Conservation (phyloP, 1,140 invertebrate genomes). For the Lordiphosa stackelbergi region DNA sequence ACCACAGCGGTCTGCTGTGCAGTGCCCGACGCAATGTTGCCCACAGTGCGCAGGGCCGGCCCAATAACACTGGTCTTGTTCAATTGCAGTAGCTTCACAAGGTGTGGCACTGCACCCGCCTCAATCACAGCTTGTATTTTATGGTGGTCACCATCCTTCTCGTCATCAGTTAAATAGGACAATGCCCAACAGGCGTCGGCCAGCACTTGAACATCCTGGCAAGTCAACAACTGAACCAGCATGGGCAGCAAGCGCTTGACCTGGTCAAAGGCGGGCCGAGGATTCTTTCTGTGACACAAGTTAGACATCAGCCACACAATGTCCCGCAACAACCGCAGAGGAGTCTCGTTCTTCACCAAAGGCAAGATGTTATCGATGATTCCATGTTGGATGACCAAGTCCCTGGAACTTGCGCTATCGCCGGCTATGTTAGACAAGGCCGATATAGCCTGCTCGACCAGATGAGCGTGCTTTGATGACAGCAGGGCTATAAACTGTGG, state of each 20-base stretch:
- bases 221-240: slow-evolving; percentile 86
- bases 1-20: slow-evolving; percentile 94
- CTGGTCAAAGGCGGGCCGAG: slow-evolving; percentile 86
- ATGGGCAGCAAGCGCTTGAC: slow-evolving; percentile 89
- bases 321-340: slow-evolving; percentile 78
- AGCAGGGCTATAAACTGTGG: slow-evolving; percentile 73
- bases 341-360: slow-evolving; percentile 81
- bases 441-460: slow-evolving; percentile 98
- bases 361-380: slow-evolving; percentile 83
- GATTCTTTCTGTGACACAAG: slow-evolving; percentile 94
- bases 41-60: slow-evolving; percentile 91
- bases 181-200: slow-evolving; percentile 97
- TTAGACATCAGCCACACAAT: slow-evolving; percentile 96
- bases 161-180: slow-evolving; percentile 97
- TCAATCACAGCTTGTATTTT: slow-evolving; percentile 92
- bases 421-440: slow-evolving; percentile 98
- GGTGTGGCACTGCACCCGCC: slow-evolving; percentile 83
- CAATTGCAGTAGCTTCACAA: slow-evolving; percentile 87
- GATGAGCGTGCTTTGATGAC: slow-evolving; percentile 83
- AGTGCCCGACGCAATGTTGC: slow-evolving; percentile 91
- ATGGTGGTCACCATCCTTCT: slow-evolving; percentile 90
- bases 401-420: slow-evolving; percentile 87
- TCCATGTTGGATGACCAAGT: slow-evolving; percentile 84
- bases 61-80: slow-evolving; percentile 85
- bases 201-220: slow-evolving; percentile 86